Percentiles rank a stretch among this genome's conserved stretches.
Conservation (phyloP, 2,888 invertebrate genomes). For the Priapulus caudatus region DNA sequence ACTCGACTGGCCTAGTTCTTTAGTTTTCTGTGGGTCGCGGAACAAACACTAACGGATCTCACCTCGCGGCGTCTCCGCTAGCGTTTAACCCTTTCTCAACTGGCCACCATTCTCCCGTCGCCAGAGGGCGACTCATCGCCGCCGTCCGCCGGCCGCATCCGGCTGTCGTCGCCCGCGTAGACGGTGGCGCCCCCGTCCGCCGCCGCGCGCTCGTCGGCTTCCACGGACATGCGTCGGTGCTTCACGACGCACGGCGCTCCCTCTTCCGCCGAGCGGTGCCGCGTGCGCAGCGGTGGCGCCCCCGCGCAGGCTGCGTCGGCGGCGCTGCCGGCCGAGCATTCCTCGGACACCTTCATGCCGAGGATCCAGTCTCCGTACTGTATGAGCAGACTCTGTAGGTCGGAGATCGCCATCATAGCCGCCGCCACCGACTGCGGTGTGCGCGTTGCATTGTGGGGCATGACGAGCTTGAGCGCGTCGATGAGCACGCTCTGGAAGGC, state of each 20-base stretch:
- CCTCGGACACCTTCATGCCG: neutral
- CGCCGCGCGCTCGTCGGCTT: no score
- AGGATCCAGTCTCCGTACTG: neutral
- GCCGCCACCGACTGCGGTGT: neutral
- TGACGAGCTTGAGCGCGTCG: neutral
- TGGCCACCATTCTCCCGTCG: no score
- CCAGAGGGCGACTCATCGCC: no score
- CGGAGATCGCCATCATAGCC: neutral
- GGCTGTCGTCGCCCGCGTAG: no score
- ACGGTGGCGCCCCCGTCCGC: no score
- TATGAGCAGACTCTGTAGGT: neutral
- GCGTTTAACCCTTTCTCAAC: no score
- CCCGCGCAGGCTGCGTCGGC: neutral
- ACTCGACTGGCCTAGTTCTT: no score
- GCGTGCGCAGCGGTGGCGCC: neutral
- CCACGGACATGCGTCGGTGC: neutral
- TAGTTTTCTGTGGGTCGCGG: no score
- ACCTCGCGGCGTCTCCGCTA: no score
- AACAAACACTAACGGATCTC: no score
- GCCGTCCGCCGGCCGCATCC: no score
- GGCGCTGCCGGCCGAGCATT: neutral
- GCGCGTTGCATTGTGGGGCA: neutral
- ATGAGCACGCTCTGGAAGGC: neutral
- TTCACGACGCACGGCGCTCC: neutral
- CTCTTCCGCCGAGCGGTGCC: neutral